Base-by-base conservation (phyloP, 2,888 invertebrate species). In the Drosophila longiperda region DNA sequence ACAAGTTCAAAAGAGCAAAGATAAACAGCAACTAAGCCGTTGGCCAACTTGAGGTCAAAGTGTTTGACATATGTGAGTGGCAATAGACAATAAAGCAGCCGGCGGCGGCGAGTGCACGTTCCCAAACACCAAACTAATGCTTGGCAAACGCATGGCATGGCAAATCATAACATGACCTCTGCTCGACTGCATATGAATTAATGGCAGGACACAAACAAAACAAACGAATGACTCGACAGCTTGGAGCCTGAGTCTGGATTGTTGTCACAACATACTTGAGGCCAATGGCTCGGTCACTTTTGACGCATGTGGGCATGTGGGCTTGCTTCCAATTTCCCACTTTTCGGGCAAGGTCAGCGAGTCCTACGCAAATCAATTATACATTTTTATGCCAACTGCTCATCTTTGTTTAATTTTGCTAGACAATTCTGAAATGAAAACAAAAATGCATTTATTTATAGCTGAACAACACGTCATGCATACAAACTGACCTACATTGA, bases 401-500 rank as follows among this genome's bases (percentile, higher is more conserved):
- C 20, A 7, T 32, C 20, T 75, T 63, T 73, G 64, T 75, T 80
- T 83, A 59, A 63, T 79, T 65, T 79, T 74, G 75, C 81, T 67
- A 79, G 84, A 74, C 88, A 75, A 77, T 86, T 68, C 72, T 53
- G 73, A 76, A 75, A 70, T 66, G 73, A 83, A 76, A 76, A 69
- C 80, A 73, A 49, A 80, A 83, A 66, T 73, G 73, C 77, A 88
- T 75, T 78, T 81, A 81, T 81, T 81, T 81, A 74, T 81, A 81
- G 80, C 83, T 68, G 79, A 82, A 78, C 75, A 75, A 69, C 64
- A 72, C 52, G 68, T 68, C 64, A 60, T 80, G 66, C 80, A 76
- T 49, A 29, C 79, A 66, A 83, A 73, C 73, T 74, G 86, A 86
- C 88, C 83, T 83, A 79, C 83, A 88, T 85, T 80, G 60, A 74